phyloP scores from a whole-genome alignment of 2,113 vertebrate species.

The Semicossyphus pulcher region DNA sequence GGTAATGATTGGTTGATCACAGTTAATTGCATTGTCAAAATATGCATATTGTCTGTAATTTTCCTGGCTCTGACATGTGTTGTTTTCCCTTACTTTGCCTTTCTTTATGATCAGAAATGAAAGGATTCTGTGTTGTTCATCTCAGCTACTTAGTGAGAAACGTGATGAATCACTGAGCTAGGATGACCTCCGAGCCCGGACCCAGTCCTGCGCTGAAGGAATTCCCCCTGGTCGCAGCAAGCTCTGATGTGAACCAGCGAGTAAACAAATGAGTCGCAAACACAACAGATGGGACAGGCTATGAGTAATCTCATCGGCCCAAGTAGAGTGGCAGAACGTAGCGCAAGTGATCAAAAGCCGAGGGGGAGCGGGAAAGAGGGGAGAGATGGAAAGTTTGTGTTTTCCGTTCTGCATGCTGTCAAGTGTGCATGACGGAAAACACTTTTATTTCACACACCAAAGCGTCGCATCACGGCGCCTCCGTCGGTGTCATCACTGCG shows the following conservation, averaged over 20 bases:
- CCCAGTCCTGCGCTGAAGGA: constrained; percentile 27
- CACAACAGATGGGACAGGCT: constrained; percentile 70
- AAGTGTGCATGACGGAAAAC: constrained; percentile 25
- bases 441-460: constrained; percentile 58
- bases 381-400: constrained; percentile 33
- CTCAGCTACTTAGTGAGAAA: constrained; percentile 48
- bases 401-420: constrained; percentile 12
- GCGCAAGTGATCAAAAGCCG: constrained; percentile 38
- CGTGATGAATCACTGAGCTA: constrained; percentile 51
- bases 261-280: constrained; percentile 77
- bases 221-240: constrained; percentile 40
- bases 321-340: constrained; percentile 34
- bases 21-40: background rate
- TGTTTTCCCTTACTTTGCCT: constrained; percentile 5
- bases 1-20: background rate
- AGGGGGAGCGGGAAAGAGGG: background rate
- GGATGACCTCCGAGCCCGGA: constrained; percentile 51
- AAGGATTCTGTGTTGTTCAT: constrained; percentile 32
- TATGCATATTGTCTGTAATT: background rate
- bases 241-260: constrained; percentile 64
- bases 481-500: constrained; percentile 33
- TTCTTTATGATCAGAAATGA: constrained; percentile 11
- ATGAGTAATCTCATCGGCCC: constrained; percentile 61
- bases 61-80: background rate
- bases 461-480: constrained; percentile 21